A percentile compares a stretch with the other conserved stretches of the same genome.
phyloP scores from a whole-genome alignment of 2,888 invertebrate species.

The Hyposoter dolosus region DNA sequence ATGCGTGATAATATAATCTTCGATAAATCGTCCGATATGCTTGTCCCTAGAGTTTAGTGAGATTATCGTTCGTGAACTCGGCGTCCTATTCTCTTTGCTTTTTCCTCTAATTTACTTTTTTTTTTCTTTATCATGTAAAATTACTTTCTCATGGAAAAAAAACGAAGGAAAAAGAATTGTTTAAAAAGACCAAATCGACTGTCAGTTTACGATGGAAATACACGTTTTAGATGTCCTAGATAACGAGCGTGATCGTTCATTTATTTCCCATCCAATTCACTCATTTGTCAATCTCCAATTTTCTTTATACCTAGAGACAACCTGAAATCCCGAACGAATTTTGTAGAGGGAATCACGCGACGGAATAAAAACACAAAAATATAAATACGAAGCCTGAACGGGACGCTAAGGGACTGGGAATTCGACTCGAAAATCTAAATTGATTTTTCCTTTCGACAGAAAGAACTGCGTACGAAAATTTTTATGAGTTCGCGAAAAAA shows the following conservation, averaged over 20 bases:
- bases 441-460: too few relatives aligned
- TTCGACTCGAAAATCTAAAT: too few relatives aligned
- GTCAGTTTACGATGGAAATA: slow-evolving; percentile 28
- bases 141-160: neutral
- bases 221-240: slow-evolving; percentile 35
- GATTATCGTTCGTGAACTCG: neutral
- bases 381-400: neutral
- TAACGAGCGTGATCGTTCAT: neutral
- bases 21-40: slow-evolving; percentile 40
- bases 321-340: neutral
- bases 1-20: slow-evolving; percentile 57
- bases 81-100: neutral
- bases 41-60: slow-evolving; percentile 34
- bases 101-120: neutral
- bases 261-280: neutral
- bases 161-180: slow-evolving; percentile 21
- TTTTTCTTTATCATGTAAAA: neutral
- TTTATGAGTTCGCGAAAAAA: too few relatives aligned
- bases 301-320: neutral
- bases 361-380: neutral
- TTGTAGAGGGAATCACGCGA: neutral
- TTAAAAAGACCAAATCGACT: slow-evolving; percentile 27
- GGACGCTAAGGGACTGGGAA: neutral
- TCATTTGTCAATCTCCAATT: neutral
- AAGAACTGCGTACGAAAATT: too few relatives aligned